Base-by-base conservation (phyloP, 92 coral and sea anemone species). In the Zoanthus sansibaricus region DNA sequence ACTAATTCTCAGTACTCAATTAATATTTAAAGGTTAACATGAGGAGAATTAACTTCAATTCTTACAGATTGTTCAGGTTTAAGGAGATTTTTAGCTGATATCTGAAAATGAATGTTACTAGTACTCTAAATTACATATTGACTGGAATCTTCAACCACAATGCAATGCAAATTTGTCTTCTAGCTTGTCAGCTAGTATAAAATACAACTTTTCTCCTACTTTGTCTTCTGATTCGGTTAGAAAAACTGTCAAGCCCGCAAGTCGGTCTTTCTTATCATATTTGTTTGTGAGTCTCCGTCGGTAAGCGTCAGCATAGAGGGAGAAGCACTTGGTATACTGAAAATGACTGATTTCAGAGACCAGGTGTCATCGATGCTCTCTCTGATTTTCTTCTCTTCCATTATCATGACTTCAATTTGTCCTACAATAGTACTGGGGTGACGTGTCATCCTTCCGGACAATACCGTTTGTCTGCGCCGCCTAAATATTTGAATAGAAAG, bases 251-350 rank as follows among this genome's bases (percentile, higher is more conserved):
- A 80, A 13, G 66, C 61, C 20, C 59, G 64, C 18, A 80, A 46
- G 75, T 66, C 30, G 47, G 85, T 62, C 75, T 80, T 80, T 15
- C 59, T 52, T 47, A 80, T 52, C 85, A 80, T 80, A 54, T 80
- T 66, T 49, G 75, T 45, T 14, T 80, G 72, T 45, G 85, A 80
- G 47, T 76, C 82, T 20, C 85, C 75, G 14, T 47, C 85, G 85
- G 66, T 80, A 44, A 80, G 59, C 42, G 85, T 66, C 75, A 46
- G 74, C 32, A 80, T 18, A 10, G 85, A 80, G 18, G 85, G 75
- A 64, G 74, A 64, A 56, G 75, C 85, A 67, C 85, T 80, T 20
- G 85, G 85, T 21, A 80, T 80, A 48, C 75, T 80, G 10, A 80
- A 80, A 47, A 80, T 31, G n/a, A 16, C 85, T 48, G 85, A 80